phyloP scores from a whole-genome alignment of 1,140 invertebrate genomes.

The Octopus sinensis region DNA sequence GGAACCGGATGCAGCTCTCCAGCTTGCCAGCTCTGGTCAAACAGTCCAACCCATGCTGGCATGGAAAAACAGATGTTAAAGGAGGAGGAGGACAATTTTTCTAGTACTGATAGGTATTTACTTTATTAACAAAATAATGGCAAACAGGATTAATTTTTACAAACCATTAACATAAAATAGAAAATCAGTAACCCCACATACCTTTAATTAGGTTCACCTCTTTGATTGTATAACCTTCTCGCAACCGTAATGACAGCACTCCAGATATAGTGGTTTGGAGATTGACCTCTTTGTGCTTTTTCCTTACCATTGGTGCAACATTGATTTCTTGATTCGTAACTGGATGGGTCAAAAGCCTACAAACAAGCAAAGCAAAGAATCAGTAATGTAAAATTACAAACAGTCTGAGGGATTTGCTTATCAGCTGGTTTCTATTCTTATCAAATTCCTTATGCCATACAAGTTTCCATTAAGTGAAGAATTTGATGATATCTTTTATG shows the following conservation, averaged over 20 bases:
- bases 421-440: no score
- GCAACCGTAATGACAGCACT: slow-evolving; percentile 72
- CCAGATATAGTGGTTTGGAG: slow-evolving; percentile 67
- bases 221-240: slow-evolving; percentile 78
- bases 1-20: no score
- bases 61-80: no score
- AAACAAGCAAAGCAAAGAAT: neutral
- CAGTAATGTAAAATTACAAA: neutral
- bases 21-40: no score
- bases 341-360: slow-evolving; percentile 42
- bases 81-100: neutral
- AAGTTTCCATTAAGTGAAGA: no score
- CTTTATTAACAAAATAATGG: no score
- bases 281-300: slow-evolving; percentile 69
- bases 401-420: neutral
- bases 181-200: slow-evolving; percentile 22
- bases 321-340: slow-evolving; percentile 32
- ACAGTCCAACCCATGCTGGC: no score
- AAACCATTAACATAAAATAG: neutral
- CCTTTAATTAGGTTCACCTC: slow-evolving; percentile 58
- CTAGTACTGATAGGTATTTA: no score
- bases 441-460: no score
- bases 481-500: no score
- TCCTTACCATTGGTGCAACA: slow-evolving; percentile 60
- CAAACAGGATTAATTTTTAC: neutral